Base-by-base conservation (phyloP, 2,888 invertebrate genomes). In the Leuctra nigra region DNA sequence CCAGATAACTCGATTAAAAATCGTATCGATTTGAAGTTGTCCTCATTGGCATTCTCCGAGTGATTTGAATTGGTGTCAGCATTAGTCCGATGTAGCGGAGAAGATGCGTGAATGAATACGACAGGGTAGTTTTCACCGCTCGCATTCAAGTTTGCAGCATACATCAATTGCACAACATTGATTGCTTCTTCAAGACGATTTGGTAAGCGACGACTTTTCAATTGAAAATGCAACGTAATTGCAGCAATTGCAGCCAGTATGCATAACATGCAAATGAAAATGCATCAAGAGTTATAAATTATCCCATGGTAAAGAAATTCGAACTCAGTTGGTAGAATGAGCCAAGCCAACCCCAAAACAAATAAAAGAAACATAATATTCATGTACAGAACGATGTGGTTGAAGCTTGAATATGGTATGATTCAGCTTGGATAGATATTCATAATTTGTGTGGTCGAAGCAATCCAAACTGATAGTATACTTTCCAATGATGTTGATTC, bases 141-240 rank as follows among this genome's bases (percentile, higher is more conserved):
- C 1, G 68, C 68, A 1, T 78, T 76, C 38, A 75, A 73, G 64
- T 84, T 84, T 1, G 65, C 67, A 1, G 76, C 72, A 64, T 79
- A 88, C 60, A 89, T 83, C 2, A 66, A 67, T 55, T 75, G 74
- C 33, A 91, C 67, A 24, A 84, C 77, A 38, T 68, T 63, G 48
- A 89, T 66, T 1, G 87, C 83, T 39, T 77, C 75, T 0, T 79
- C 76, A 1, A 75, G 70, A 55, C 76, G 72, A 0, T 84, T 83
- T 54, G 78, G 72, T 68, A 84, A 91, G 70, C 88, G 87, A 0
- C 91, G 91, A 61, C 87, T 91, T 68, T 91, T 91, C 0, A 90
- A 88, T 13, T 84, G 73, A 6, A 76, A 67, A 48, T 72, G 67
- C 13, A 84, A 70, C 13, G 82, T 74, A 0, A 81, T 36, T 0